A percentile compares a stretch with the other conserved stretches of the same genome.
Conservation (phyloP, 2,797 vertebrate species). For the Spinibarbus caldwelli region DNA sequence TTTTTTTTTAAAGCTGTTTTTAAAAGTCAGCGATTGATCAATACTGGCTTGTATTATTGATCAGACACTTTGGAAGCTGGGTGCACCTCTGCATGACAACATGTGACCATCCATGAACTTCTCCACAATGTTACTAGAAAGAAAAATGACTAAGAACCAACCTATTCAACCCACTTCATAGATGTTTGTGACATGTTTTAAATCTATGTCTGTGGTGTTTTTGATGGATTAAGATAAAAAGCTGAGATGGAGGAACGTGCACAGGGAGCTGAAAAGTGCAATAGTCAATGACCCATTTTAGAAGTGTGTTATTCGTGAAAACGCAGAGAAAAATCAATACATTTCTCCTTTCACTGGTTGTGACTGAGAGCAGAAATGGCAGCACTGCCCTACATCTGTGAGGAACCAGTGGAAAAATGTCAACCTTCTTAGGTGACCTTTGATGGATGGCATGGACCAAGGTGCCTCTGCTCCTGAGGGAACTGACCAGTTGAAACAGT, state of each 20-base stretch:
- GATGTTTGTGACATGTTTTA: neutral
- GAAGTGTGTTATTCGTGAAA: conserved; percentile 8
- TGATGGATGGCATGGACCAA: conserved; percentile 35
- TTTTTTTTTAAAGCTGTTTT: neutral
- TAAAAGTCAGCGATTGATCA: neutral
- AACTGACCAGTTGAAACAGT: conserved; percentile 12
- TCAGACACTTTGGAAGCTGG: conserved; percentile 21
- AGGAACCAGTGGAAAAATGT: conserved; percentile 30
- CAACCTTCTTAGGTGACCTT: conserved; percentile 37
- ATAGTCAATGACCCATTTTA: conserved; percentile 39
- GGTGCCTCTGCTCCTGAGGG: conserved; percentile 36
- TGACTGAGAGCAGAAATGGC: conserved; percentile 39
- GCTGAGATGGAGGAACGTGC: conserved; percentile 2
- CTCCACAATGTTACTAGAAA: neutral
- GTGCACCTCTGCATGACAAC: conserved; percentile 31
- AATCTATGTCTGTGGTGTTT: neutral
- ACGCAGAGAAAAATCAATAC: conserved; percentile 23
- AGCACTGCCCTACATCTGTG: conserved; percentile 8
- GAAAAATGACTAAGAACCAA: neutral
- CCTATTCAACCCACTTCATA: neutral
- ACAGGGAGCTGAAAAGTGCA: conserved; percentile 13
- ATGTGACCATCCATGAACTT: neutral
- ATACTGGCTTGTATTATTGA: conserved; percentile 33
- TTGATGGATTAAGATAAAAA: conserved; percentile 28
- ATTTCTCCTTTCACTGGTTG: conserved; percentile 5